A percentile compares a stretch with the other conserved stretches of the same genome.
phyloP scores from a whole-genome alignment of 2,888 invertebrate genomes.

The Cryptocephalus moraei region DNA sequence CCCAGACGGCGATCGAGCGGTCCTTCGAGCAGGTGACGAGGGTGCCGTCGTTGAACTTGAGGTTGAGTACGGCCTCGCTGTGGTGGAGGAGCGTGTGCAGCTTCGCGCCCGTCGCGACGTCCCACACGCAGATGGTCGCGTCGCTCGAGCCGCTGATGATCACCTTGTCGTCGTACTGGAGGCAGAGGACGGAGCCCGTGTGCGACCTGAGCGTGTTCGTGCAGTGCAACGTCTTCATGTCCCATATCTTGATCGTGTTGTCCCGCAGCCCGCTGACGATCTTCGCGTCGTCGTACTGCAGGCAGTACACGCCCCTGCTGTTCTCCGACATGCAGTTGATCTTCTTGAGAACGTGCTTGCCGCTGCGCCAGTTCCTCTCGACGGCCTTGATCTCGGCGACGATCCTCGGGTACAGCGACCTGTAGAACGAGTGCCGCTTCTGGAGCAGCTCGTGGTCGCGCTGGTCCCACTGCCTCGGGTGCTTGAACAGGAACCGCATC shows the following conservation, averaged over 20 bases:
- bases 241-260: slow-evolving; percentile 90
- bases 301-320: slow-evolving; percentile 98
- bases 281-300: slow-evolving; percentile 98
- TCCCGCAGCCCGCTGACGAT: slow-evolving; percentile 97
- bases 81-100: too few species aligned
- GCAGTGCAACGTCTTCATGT: too few species aligned
- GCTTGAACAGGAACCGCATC: slow-evolving; percentile 79
- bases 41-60: slow-evolving; percentile 96
- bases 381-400: slow-evolving; percentile 83
- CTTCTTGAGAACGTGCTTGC: slow-evolving; percentile 87
- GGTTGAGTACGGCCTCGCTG: slow-evolving; percentile 58
- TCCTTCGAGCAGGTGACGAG: slow-evolving; percentile 99
- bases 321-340: slow-evolving; percentile 99
- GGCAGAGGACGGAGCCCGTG: slow-evolving; percentile 95
- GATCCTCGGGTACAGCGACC: slow-evolving; percentile 45
- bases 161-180: slow-evolving; percentile 95
- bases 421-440: too few species aligned
- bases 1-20: slow-evolving; percentile 99
- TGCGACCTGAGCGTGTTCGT: slow-evolving; percentile 70
- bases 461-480: too few species aligned
- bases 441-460: too few species aligned
- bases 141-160: slow-evolving; percentile 98
- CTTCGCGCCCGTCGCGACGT: slow-evolving; percentile 87
- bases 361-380: slow-evolving; percentile 96
- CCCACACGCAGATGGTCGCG: slow-evolving; percentile 97